A percentile compares a stretch with the other conserved stretches of the same genome.
Conservation (phyloP, 2,113 vertebrate genomes). For the Peromyscus leucopus region DNA sequence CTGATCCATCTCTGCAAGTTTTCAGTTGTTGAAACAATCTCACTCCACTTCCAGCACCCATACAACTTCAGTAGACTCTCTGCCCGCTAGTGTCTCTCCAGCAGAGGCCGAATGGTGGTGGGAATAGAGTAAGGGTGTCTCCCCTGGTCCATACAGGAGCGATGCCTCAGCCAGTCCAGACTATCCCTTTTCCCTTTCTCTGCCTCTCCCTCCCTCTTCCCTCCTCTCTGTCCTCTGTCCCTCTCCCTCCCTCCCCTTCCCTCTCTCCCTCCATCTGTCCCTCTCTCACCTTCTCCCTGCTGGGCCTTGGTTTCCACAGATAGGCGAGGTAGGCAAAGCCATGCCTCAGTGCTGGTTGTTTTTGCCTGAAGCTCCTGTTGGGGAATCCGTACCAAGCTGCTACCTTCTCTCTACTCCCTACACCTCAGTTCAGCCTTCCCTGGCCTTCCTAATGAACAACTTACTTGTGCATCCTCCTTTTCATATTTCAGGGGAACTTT, state of each 20-base stretch:
- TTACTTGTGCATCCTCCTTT: neutral
- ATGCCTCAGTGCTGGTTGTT: neutral
- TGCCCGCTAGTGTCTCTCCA: neutral
- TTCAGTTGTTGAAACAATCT: neutral
- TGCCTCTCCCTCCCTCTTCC: rapidly evolving
- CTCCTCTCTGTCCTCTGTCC: neutral
- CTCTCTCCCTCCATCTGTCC: neutral
- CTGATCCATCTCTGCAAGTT: neutral
- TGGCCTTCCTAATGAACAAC: neutral
- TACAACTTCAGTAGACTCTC: neutral
- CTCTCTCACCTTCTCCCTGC: neutral
- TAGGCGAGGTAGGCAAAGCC: neutral
- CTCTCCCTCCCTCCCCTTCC: neutral
- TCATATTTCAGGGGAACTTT: neutral
- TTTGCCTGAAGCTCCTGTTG: neutral
- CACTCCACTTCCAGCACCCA: neutral
- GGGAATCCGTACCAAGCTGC: neutral
- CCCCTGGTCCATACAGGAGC: neutral
- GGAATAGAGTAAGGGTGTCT: neutral
- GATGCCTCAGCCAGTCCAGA: neutral
- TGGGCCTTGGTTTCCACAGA: neutral
- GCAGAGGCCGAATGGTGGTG: neutral
- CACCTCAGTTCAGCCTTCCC: neutral
- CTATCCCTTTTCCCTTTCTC: neutral
- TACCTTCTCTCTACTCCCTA: neutral